These are phyloP conservation scores for Propithecus coquereli DNA, from an alignment of 2,113 vertebrate species.

Conservation along the genomic window DNA sequence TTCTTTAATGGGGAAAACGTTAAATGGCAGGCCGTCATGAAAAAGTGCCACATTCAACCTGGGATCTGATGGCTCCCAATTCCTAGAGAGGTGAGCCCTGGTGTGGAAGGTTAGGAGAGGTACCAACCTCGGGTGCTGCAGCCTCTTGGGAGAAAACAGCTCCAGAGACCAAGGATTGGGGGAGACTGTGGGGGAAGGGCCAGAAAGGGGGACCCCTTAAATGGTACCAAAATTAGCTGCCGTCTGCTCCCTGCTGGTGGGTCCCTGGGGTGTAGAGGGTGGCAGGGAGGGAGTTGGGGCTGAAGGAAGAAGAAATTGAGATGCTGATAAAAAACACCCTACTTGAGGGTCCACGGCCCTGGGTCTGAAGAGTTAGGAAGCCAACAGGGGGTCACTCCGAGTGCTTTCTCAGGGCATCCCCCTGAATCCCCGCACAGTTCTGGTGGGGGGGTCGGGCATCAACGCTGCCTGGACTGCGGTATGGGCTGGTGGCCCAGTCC, in stretches of 20 bases:
- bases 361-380: slow-evolving; percentile 60
- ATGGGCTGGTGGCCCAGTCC: slow-evolving; percentile 9
- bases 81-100: neutral
- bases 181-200: neutral
- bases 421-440: neutral
- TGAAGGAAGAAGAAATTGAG: slow-evolving; percentile 51
- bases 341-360: slow-evolving; percentile 42
- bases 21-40: neutral
- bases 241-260: slow-evolving; percentile 68
- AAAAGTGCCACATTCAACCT: neutral
- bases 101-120: neutral
- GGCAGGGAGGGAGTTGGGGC: slow-evolving; percentile 9
- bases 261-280: slow-evolving; percentile 30
- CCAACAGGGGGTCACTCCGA: neutral
- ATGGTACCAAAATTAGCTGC: slow-evolving; percentile 73
- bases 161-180: neutral
- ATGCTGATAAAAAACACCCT: slow-evolving; percentile 61
- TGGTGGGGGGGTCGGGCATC: neutral
- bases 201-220: slow-evolving; percentile 27
- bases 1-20: slow-evolving; percentile 25
- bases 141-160: neutral
- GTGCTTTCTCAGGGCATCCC: neutral
- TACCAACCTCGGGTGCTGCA: neutral
- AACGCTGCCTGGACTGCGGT: neutral
- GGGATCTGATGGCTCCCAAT: neutral